Evolutionary conservation across 23 tunicate species (phyloP).

Genomic region (Botrylloides violaceus): DNA sequence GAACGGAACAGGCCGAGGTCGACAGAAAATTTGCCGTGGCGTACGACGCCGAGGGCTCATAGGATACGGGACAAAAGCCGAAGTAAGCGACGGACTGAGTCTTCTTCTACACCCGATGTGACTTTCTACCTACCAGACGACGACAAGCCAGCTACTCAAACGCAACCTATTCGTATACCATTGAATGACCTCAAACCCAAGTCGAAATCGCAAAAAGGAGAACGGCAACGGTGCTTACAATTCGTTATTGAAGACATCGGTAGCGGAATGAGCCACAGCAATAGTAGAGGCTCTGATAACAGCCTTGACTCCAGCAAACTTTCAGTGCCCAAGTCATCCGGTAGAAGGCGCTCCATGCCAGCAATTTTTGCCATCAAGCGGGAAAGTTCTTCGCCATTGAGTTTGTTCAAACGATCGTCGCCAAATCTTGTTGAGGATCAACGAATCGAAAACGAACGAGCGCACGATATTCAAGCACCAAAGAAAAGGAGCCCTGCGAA

Average conservation of each 20-base stretch:
- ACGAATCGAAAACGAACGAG: not conserved
- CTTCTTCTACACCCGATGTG: constrained; percentile 5
- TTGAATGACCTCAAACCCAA: not conserved
- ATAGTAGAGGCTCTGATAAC: not conserved
- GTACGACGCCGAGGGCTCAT: constrained; percentile 3
- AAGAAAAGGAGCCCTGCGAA: not conserved
- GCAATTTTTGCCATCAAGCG: constrained; percentile 24
- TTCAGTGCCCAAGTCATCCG: not conserved
- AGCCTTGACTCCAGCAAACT: constrained; percentile 6
- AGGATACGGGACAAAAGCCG: constrained; percentile 11
- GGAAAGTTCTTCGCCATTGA: constrained; percentile 32
- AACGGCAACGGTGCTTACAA: constrained; percentile 8
- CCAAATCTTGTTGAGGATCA: constrained; percentile 3
- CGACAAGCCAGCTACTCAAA: not conserved
- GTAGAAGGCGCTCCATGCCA: constrained; percentile 54
- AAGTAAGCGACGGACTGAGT: constrained; percentile 12
- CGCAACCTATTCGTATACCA: not conserved
- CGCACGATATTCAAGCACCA: not conserved
- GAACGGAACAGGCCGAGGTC: not conserved
- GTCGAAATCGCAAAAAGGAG: not conserved
- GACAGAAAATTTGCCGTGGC: not conserved
- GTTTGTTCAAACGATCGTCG: constrained; percentile 36
- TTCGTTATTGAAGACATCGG: constrained; percentile 19
- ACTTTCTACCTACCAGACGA: constrained; percentile 8
- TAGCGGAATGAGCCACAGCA: not conserved